Percentiles rank a stretch among this genome's conserved stretches.
Conservation (phyloP, 2,797 vertebrate genomes). For the Gambusia yucatana region DNA sequence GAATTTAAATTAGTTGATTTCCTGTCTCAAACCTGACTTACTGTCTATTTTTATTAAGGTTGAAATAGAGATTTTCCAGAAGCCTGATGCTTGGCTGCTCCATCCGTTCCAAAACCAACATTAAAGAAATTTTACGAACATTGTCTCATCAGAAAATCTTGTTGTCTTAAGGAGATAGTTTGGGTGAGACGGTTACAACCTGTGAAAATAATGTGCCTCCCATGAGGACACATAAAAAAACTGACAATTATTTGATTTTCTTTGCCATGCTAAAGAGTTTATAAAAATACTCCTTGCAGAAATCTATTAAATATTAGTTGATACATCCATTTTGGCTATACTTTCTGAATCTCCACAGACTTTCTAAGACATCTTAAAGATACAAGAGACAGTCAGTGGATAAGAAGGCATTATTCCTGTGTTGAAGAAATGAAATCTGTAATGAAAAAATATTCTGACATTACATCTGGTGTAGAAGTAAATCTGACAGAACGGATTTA, state of each 20-base stretch:
- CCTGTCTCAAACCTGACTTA: background rate
- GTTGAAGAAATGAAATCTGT: conserved; percentile 19
- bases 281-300: background rate
- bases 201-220: background rate
- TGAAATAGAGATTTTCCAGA: background rate
- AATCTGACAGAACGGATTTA: background rate
- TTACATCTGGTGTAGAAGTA: background rate
- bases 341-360: background rate
- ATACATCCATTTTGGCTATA: background rate
- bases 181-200: background rate
- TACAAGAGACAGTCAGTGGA: conserved; percentile 25
- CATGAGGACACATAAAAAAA: background rate
- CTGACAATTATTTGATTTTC: background rate
- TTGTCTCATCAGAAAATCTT: background rate
- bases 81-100: background rate
- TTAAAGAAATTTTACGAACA: background rate
- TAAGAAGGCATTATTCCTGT: conserved; percentile 30
- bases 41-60: background rate
- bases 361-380: background rate
- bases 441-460: background rate
- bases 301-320: background rate
- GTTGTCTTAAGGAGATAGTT: background rate
- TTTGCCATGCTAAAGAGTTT: background rate
- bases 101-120: background rate
- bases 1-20: background rate